Base-by-base conservation (phyloP, 2,113 vertebrate species). In the Polypterus senegalus region DNA sequence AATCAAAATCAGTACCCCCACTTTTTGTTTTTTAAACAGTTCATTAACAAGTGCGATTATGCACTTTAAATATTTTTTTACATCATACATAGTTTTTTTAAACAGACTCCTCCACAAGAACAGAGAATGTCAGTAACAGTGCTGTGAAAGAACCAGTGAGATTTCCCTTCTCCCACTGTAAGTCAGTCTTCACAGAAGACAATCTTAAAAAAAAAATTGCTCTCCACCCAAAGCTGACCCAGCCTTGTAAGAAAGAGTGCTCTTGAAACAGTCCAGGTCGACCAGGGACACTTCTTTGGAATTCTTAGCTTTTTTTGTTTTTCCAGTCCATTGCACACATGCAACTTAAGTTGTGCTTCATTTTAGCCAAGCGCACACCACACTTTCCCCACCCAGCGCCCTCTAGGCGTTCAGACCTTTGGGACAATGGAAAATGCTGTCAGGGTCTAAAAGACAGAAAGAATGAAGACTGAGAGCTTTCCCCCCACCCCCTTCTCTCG, bases 161-260 rank as follows among this genome's bases (percentile, higher is more conserved):
- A 69, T 67, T 67, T 67, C 64, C 70, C 27, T 5, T 66, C n/a
- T 73, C 77, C 74, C 69, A 70, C 67, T 46, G 68, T 73, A 74
- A 76, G 82, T 78, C 69, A 70, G 90, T 97, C 95, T 97, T 98
- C 94, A 96, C 76, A 87, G 95, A 98, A 98, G 95, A 97, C 68
- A 66, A 57, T 27, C 46, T 5, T 7, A 6, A 57, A n/a, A 67
- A 53, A 57, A 3, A 43, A 65, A 69, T 73, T 67, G 67, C 69
- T 77, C 77, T 3, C 9, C 27, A 78, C 74, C 78, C 63, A 67
- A 69, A 57, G 70, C 68, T 8, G 68, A 74, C 74, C 77, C 9
- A 63, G 73, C 78, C 73, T 70, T 67, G 69, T 68, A 57, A 71
- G 73, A 79, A 72, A 69, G 73, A 46, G 61, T 74, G 79, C 74